Percentiles rank a stretch among this genome's conserved stretches.
phyloP scores from a whole-genome alignment of 2,797 vertebrate genomes.

The Amniataba percoides region DNA sequence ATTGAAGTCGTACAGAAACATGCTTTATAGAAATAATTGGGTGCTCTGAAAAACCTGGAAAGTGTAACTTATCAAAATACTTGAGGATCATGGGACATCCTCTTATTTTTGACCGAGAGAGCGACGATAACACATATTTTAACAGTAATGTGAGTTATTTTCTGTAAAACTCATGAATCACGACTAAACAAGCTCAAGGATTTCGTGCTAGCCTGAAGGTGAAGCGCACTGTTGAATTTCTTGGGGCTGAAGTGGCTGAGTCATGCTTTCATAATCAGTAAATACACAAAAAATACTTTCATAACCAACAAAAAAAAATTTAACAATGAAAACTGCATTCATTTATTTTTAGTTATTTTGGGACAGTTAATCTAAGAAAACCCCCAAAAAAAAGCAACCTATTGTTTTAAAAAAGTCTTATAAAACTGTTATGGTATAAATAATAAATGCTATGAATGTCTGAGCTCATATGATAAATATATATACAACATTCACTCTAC shows the following conservation, averaged over 20 bases:
- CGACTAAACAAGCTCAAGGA: background rate
- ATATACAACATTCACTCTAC: too few relatives aligned
- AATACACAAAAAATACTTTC: background rate
- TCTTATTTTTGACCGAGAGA: constrained; percentile 24
- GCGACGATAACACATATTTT: constrained; percentile 5
- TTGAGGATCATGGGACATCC: constrained; percentile 33
- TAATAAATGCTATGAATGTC: too few relatives aligned
- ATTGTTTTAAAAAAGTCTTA: too few relatives aligned
- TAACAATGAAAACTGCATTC: background rate
- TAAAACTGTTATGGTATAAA: too few relatives aligned
- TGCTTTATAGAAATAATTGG: constrained; percentile 53
- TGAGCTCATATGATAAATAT: too few relatives aligned
- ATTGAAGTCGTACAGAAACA: constrained; percentile 9
- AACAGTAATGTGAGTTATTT: constrained; percentile 14
- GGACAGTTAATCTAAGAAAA: too few relatives aligned
- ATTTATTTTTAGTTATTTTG: too few relatives aligned
- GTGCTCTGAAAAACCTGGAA: constrained; percentile 26
- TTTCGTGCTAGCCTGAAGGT: constrained; percentile 3
- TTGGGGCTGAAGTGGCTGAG: background rate
- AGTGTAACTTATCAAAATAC: constrained; percentile 52
- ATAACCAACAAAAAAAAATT: background rate
- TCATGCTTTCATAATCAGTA: constrained; percentile 25
- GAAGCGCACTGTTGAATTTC: background rate
- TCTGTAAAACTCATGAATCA: constrained; percentile 1
- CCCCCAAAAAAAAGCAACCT: too few relatives aligned